Base-by-base conservation (phyloP, 1,140 invertebrate species). In the Panagrolaimus sp. region DNA sequence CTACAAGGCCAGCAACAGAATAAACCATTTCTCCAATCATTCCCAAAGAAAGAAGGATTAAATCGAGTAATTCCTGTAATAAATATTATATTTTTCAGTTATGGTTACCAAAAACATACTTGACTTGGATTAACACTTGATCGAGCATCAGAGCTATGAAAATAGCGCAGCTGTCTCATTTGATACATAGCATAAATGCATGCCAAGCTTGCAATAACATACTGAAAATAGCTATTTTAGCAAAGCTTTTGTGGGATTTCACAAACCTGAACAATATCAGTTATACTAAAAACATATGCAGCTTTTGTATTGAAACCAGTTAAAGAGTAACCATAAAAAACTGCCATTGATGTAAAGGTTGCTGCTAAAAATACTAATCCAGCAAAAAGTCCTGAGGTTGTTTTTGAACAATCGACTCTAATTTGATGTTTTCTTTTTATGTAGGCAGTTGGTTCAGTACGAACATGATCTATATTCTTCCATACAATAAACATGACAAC, bases 401-500 rank as follows among this genome's bases (percentile, higher is more conserved):
- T 79, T 63, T 81, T 81, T 8, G 79, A 82, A 63, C 79, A 81
- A 64, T 81, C 80, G 5, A 81, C 73, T 16, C 79, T 63, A 27
- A 81, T 81, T 63, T 81, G 74, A 65, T 81, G 79, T 63, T 81
- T 81, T 42, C 79, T 27, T 27, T 61, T 66, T 27, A 74, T 67
- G 38, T 73, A 76, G 9, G 47, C 69, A 13, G 27, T 66, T 53
- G 72, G 61, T n/a, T n/a, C n/a, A 20, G 51, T 48, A 48, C 45
- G 65, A 16, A 43, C 63, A 43, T 69, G 71, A 63, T 78, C 75
- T 67, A 95, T 93, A 84, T 93, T 92, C 80, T 91, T 91, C 93
- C 93, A 97, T 89, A 97, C 96, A 51, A 96, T 91, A 83, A 95
- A 97, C 77, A 97, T 90, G 25, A 98, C 92, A 63, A 93, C 93